Percentiles rank a stretch among this genome's conserved stretches.
phyloP scores from a whole-genome alignment of 2,113 vertebrate genomes.

The Bos taurus region ARS-UCD2.0 NC_037328.1:112195001-112195500 shows the following conservation, averaged over 20 bases:
- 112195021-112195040: not conserved
- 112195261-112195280: not conserved
- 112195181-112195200: not conserved
- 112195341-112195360: not conserved
- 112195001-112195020: too few species aligned
- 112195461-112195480: not conserved
- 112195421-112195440: not conserved
- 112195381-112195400: not conserved
- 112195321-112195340: not conserved
- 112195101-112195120: not conserved
- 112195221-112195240: not conserved
- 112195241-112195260: not conserved
- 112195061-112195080: not conserved
- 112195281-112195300: not conserved
- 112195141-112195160: not conserved
- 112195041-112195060: not conserved
- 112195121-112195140: not conserved
- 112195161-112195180: not conserved
- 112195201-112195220: not conserved
- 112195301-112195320: not conserved
- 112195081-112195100: not conserved
- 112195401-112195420: not conserved
- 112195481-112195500: accelerated
- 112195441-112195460: not conserved
- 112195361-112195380: not conserved